Percentiles rank a stretch among this genome's conserved stretches.
Evolutionary conservation across 2,113 vertebrate species (phyloP).

Genomic region (Anarhynchus alexandrinus): DNA sequence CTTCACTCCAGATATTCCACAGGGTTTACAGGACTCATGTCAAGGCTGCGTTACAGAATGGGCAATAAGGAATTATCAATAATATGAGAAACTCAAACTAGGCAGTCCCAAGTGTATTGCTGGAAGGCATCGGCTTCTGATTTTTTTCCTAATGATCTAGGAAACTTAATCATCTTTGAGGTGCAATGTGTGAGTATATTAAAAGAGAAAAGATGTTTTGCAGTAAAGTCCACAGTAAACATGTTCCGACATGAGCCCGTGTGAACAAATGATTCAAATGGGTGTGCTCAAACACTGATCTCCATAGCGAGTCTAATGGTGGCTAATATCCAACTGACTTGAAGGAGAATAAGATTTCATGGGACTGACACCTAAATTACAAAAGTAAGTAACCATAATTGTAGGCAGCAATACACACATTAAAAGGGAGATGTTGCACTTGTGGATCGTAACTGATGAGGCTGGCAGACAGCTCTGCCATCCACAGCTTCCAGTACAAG

Average conservation of each 20-base stretch:
- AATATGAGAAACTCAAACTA: not conserved
- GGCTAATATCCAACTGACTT: not conserved
- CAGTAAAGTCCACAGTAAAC: not conserved
- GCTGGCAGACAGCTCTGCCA: not conserved
- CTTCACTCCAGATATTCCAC: not conserved
- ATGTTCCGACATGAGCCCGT: fast-evolving
- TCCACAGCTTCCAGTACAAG: not conserved
- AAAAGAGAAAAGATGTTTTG: not conserved
- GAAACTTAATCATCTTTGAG: not conserved
- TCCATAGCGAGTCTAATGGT: not conserved
- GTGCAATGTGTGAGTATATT: not conserved
- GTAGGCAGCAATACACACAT: not conserved
- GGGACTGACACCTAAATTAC: not conserved
- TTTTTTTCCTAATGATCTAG: not conserved
- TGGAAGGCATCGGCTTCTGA: not conserved
- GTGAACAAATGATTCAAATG: not conserved
- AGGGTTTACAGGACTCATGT: not conserved
- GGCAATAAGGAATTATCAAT: fast-evolving
- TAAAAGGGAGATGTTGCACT: not conserved
- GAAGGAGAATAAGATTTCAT: not conserved
- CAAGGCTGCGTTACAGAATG: not conserved
- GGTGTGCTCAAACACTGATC: not conserved
- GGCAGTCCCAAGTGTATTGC: not conserved
- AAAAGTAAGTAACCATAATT: not conserved
- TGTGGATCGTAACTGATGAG: not conserved